A percentile compares a stretch with the other conserved stretches of the same genome.
These are phyloP conservation scores for Lasius platythorax DNA, from an alignment of 2,888 invertebrate genomes.

Conservation along the genomic window DNA sequence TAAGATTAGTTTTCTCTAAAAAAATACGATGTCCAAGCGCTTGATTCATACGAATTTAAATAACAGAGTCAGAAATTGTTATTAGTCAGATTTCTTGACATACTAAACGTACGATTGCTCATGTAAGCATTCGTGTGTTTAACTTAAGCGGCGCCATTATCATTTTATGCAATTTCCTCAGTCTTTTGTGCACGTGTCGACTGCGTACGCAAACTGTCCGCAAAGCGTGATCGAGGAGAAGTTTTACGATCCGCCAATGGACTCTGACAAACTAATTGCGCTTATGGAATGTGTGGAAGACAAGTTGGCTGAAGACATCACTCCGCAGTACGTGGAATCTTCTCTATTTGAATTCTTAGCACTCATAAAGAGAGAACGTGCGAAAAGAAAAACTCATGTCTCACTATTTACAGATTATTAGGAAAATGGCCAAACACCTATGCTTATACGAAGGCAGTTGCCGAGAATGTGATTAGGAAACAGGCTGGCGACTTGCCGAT, in stretches of 20 bases:
- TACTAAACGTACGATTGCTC: background rate
- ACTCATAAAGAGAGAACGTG: background rate
- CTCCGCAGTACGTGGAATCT: conserved; percentile 85
- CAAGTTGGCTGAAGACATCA: conserved; percentile 87
- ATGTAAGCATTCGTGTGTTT: background rate
- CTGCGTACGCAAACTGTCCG: conserved; percentile 88
- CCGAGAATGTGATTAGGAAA: conserved; percentile 91
- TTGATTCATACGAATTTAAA: conserved; percentile 1
- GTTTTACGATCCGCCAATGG: conserved; percentile 87
- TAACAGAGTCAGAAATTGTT: background rate
- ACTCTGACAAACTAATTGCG: conserved; percentile 86
- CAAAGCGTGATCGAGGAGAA: conserved; percentile 86
- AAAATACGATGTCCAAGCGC: background rate
- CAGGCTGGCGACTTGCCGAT: conserved; percentile 92
- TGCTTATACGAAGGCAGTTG: conserved; percentile 95
- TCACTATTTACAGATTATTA: conserved; percentile 87
- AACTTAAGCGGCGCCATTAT: background rate
- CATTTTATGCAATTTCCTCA: conserved; percentile 70
- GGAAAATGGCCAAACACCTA: conserved; percentile 95
- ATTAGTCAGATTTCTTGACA: background rate
- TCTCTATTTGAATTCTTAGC: background rate
- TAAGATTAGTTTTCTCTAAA: background rate
- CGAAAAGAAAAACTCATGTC: background rate
- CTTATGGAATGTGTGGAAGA: conserved; percentile 87
- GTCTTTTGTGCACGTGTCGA: conserved; percentile 88